Base-by-base conservation (phyloP, 2,888 invertebrate genomes). In the Euspilapteryx auroguttella region DNA sequence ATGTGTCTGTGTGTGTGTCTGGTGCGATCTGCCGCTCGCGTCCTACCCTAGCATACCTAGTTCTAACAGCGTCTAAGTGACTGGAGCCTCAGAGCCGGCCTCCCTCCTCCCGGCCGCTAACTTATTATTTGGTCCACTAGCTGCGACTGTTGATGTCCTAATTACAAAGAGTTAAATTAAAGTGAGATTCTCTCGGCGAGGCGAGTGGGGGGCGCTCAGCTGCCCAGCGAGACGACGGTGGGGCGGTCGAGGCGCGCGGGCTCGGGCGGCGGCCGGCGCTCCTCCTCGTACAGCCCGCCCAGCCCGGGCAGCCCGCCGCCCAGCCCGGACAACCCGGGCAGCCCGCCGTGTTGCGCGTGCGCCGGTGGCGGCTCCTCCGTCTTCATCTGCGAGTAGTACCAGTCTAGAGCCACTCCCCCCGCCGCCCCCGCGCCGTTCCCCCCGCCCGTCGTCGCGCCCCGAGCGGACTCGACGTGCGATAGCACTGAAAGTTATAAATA, bases 381-480 rank as follows among this genome's bases (percentile, higher is more conserved):
- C 56, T 71, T 68, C 29, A 66, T 40, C 36, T 49, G 37, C 48
- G n/a, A n/a, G 61, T 58, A 65, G 64, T 62, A 66, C 44, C 51
- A 47, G 38, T 59, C 45, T 38, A 54, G 49, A 38, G 58, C 46
- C 24, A 55, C 39, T 44, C 42, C 34, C 47, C 47, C 29, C 43
- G 39, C 29, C 35, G 35, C 15, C 34, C 36, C 24, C 34, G 30
- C 30, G 11, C 29, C 22, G 17, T 30, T 33, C 14, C 36, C 29
- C 12, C 28, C 32, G 13, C 39, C 30, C 25, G 28, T n/a, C n/a
- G n/a, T n/a, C n/a, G n/a, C n/a, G n/a, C n/a, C n/a, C n/a, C n/a
- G n/a, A n/a, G n/a, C n/a, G n/a, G n/a, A n/a, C n/a, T n/a, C n/a
- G n/a, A n/a, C n/a, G n/a, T n/a, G n/a, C n/a, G n/a, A n/a, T n/a